Percentiles rank a stretch among this genome's conserved stretches.
Evolutionary conservation across 2,113 vertebrate species (phyloP).

Genomic region (Eupsittula cactorum): DNA sequence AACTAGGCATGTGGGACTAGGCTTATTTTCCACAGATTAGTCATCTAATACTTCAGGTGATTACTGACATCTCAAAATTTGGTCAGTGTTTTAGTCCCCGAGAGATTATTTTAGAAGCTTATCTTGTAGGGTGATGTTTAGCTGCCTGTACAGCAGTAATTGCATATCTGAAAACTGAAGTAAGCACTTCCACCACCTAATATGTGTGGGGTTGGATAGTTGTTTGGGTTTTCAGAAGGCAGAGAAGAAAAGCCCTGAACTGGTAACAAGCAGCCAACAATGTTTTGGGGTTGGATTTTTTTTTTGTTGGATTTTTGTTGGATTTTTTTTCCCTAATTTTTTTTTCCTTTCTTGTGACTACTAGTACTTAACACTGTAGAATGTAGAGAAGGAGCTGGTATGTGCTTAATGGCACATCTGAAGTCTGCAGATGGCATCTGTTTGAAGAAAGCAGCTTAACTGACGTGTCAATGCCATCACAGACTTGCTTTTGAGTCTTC

Average conservation of each 20-base stretch:
- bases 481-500: not conserved
- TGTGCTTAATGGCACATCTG: not conserved
- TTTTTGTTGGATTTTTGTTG: no score
- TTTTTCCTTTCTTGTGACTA: not conserved
- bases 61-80: no score
- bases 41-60: no score
- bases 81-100: no score
- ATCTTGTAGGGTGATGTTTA: not conserved
- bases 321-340: no score
- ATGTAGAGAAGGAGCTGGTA: not conserved
- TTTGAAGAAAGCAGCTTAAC: slow-evolving; percentile 16
- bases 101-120: no score
- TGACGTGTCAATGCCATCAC: not conserved
- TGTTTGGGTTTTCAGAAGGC: not conserved
- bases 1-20: no score
- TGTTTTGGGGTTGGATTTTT: not conserved
- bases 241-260: not conserved
- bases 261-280: not conserved
- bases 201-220: not conserved
- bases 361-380: not conserved
- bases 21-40: no score
- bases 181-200: not conserved
- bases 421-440: slow-evolving; percentile 43
- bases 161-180: not conserved
- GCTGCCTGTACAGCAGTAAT: not conserved